Percentiles rank a stretch among this genome's conserved stretches.
phyloP scores from a whole-genome alignment of 1,140 invertebrate genomes.

The Drosophila orosa region DNA sequence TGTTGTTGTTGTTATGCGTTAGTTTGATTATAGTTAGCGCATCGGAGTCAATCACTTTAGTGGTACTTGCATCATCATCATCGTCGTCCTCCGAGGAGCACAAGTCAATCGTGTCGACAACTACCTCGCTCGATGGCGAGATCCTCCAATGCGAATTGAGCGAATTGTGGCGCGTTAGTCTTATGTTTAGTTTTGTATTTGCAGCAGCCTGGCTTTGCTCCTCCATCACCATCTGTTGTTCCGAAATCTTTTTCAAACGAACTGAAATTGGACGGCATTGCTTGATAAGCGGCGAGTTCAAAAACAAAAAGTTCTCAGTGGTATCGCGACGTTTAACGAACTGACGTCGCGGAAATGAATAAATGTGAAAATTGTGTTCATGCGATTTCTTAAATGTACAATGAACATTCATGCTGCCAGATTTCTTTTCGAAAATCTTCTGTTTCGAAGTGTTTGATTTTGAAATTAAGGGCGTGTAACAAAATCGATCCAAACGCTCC shows the following conservation, averaged over 20 bases:
- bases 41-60: slow-evolving; percentile 38
- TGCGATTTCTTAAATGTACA: slow-evolving; percentile 84
- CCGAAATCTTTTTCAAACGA: slow-evolving; percentile 82
- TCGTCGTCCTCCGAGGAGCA: slow-evolving; percentile 86
- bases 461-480: slow-evolving; percentile 84
- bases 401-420: slow-evolving; percentile 77
- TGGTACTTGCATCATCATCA: slow-evolving; percentile 44
- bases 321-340: slow-evolving; percentile 67
- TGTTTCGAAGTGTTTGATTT: slow-evolving; percentile 75
- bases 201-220: slow-evolving; percentile 70
- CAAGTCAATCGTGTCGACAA: slow-evolving; percentile 85
- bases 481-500: slow-evolving; percentile 85
- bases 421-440: slow-evolving; percentile 85
- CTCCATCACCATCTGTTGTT: slow-evolving; percentile 79
- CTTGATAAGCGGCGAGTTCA: slow-evolving; percentile 77
- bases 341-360: slow-evolving; percentile 84
- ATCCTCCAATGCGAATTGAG: slow-evolving; percentile 79
- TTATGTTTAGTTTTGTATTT: slow-evolving; percentile 78
- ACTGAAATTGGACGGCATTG: slow-evolving; percentile 85
- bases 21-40: slow-evolving; percentile 50
- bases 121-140: slow-evolving; percentile 74
- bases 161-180: slow-evolving; percentile 76
- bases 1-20: slow-evolving; percentile 32
- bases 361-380: slow-evolving; percentile 84
- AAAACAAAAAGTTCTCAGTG: slow-evolving; percentile 73